Conservation (phyloP, 2,797 vertebrate genomes). For the Capromys pilorides region DNA sequence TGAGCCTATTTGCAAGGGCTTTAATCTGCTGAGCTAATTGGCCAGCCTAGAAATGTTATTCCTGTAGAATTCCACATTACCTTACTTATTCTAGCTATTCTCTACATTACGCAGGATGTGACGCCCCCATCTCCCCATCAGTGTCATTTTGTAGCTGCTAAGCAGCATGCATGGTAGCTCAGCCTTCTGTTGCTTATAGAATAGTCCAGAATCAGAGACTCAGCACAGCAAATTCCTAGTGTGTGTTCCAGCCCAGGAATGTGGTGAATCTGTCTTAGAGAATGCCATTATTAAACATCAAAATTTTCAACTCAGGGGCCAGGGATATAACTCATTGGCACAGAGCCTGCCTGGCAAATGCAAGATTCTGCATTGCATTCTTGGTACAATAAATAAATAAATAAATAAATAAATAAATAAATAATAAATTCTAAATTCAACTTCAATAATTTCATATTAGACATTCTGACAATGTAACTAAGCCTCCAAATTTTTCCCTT, state of each 20-base stretch:
- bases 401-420: too few species aligned
- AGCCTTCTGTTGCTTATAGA: background rate
- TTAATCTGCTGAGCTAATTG: too few species aligned
- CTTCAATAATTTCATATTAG: background rate
- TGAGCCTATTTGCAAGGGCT: too few species aligned
- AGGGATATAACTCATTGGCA: too few species aligned
- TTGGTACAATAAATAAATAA: fast-evolving
- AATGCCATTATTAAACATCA: background rate
- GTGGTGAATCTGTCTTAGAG: background rate
- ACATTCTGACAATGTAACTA: background rate
- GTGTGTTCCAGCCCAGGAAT: background rate
- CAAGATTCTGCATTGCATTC: too few species aligned
- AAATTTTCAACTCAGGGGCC: background rate
- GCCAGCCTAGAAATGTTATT: background rate
- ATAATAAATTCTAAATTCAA: background rate
- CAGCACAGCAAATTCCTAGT: background rate
- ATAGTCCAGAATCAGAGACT: background rate
- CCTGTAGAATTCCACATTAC: background rate
- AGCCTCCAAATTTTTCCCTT: background rate
- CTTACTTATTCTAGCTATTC: background rate
- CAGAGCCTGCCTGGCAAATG: too few species aligned
- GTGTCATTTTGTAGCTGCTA: background rate
- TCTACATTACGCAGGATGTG: background rate
- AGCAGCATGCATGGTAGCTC: background rate
- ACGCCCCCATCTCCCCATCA: background rate